Percentiles rank a stretch among this genome's conserved stretches.
phyloP scores from a whole-genome alignment of 1,140 invertebrate genomes.

The Oryzaephilus surinamensis region DNA sequence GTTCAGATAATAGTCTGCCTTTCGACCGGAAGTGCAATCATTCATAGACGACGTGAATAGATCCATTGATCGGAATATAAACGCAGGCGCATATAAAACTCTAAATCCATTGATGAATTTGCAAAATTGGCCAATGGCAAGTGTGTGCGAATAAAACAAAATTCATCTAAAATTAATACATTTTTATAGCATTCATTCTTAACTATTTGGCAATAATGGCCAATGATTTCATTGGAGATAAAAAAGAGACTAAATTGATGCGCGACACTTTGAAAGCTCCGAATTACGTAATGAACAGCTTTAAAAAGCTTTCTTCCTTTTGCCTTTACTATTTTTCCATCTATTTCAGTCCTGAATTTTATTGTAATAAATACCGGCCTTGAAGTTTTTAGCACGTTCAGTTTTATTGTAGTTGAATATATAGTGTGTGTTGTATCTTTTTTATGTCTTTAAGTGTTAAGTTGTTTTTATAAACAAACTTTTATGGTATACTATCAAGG shows the following conservation, averaged over 20 bases:
- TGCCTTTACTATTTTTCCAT: slow-evolving; percentile 9
- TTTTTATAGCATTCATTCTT: too few species aligned
- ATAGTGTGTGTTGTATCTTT: too few species aligned
- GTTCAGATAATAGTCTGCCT: slow-evolving; percentile 4
- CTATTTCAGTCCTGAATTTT: slow-evolving; percentile 9
- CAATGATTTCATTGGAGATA: too few species aligned
- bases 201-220: too few species aligned
- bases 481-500: too few species aligned
- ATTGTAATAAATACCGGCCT: slow-evolving; percentile 10
- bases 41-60: slow-evolving; percentile 11
- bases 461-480: slow-evolving; percentile 11
- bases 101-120: slow-evolving; percentile 10
- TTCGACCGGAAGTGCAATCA: slow-evolving; percentile 11
- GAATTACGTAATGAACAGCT: too few species aligned
- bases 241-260: too few species aligned
- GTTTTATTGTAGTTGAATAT: slow-evolving; percentile 9
- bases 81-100: slow-evolving; percentile 2
- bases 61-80: slow-evolving; percentile 12
- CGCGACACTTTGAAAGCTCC: too few species aligned
- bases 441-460: slow-evolving; percentile 12
- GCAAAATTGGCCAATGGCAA: slow-evolving; percentile 12
- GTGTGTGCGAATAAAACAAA: slow-evolving; percentile 4
- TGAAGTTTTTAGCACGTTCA: slow-evolving; percentile 10
- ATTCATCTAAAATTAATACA: too few species aligned
- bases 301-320: slow-evolving; percentile 9